These are phyloP conservation scores for Climacteris rufus DNA, from an alignment of 2,113 vertebrate species.

Conservation along the genomic window DNA sequence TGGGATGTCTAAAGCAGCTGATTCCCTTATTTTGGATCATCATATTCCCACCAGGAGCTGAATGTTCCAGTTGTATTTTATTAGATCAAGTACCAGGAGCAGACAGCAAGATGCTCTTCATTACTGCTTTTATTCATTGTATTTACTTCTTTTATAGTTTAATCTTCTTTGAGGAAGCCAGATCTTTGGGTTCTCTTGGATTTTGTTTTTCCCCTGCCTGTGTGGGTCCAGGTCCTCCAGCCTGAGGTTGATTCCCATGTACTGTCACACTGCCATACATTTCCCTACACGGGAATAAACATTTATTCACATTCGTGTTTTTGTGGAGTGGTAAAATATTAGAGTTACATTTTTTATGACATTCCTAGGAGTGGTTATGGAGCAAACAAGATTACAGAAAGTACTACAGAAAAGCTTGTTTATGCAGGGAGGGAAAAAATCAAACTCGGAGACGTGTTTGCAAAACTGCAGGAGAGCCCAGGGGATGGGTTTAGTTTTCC, in stretches of 20 bases:
- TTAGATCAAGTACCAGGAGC: not conserved
- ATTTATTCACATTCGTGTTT: not conserved
- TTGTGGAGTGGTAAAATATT: not conserved
- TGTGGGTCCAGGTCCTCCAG: not conserved
- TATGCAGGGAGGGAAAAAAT: not conserved
- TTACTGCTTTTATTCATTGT: not conserved
- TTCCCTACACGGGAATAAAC: not conserved
- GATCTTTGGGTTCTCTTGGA: not conserved
- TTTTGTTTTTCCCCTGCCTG: not conserved
- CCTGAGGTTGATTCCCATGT: rapidly evolving
- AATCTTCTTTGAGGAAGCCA: not conserved
- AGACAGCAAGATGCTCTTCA: not conserved
- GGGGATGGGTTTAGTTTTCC: not conserved
- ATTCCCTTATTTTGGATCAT: not conserved
- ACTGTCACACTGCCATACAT: rapidly evolving
- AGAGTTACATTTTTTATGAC: slow-evolving; percentile 27
- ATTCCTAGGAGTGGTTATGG: slow-evolving; percentile 26
- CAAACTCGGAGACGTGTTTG: not conserved
- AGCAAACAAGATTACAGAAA: slow-evolving; percentile 45
- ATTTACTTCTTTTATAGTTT: not conserved
- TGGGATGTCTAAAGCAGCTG: not conserved
- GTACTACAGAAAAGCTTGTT: slow-evolving; percentile 1
- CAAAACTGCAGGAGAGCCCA: not conserved
- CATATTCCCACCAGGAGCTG: not conserved
- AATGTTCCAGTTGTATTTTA: not conserved